Percentiles rank a stretch among this genome's conserved stretches.
phyloP scores from a whole-genome alignment of 2,113 vertebrate genomes.

The Charina bottae region DNA sequence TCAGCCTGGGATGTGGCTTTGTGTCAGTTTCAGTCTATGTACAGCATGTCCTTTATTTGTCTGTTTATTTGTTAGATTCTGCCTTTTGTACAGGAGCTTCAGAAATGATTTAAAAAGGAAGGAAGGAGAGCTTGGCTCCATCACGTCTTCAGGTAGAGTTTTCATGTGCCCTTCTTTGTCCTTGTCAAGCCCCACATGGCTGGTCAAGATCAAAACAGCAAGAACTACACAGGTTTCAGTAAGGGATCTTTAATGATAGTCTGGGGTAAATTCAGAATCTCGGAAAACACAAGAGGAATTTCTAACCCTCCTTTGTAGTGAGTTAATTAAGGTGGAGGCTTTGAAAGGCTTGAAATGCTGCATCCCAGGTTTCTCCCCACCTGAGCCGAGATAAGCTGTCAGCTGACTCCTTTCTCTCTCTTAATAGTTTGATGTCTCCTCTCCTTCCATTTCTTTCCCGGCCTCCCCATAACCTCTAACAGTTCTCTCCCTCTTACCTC shows the following conservation, averaged over 20 bases:
- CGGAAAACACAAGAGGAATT: neutral
- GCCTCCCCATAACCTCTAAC: neutral
- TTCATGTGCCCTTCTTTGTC: no score
- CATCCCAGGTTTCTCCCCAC: fast-evolving
- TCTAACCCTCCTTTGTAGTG: neutral
- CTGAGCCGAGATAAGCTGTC: neutral
- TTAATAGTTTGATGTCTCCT: neutral
- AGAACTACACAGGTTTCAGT: no score
- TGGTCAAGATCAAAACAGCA: no score
- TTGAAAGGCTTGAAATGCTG: neutral
- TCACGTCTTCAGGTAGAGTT: no score
- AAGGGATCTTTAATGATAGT: neutral
- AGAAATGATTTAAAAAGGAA: no score
- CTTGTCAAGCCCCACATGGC: no score
- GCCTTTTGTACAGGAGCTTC: no score
- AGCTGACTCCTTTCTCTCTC: neutral
- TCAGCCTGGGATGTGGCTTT: no score
- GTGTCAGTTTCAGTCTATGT: no score
- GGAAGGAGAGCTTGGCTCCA: no score
- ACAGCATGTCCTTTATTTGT: no score
- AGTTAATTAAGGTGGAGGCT: neutral
- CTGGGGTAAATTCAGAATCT: neutral
- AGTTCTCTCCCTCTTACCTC: neutral
- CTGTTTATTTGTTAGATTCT: no score
- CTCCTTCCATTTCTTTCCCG: neutral